Percentiles rank a stretch among this genome's conserved stretches.
phyloP scores from a whole-genome alignment of 2,797 vertebrate species.

The Spinus pinus region DNA sequence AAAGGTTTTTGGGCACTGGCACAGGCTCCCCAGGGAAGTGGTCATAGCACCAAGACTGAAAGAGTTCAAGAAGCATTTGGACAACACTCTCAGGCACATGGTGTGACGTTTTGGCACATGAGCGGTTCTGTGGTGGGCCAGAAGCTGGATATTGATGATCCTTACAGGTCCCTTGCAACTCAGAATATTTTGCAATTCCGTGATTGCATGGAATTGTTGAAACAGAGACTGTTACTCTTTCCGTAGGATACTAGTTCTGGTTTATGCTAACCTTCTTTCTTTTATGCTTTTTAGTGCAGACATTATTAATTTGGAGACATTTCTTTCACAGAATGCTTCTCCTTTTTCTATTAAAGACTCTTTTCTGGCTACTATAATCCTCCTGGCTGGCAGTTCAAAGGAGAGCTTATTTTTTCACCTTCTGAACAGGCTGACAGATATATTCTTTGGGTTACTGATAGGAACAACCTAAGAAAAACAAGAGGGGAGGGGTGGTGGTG shows the following conservation, averaged over 20 bases:
- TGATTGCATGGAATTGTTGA: background rate
- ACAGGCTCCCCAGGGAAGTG: background rate
- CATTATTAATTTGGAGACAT: background rate
- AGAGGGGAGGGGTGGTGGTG: accelerated
- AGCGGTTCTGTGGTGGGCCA: background rate
- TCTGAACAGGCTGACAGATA: background rate
- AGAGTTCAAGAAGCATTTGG: background rate
- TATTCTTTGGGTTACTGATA: background rate
- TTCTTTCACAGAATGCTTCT: background rate
- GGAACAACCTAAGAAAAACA: background rate
- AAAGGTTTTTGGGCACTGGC: background rate
- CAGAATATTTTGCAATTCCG: background rate
- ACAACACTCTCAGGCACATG: background rate
- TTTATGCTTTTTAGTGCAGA: background rate
- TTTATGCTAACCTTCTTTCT: background rate
- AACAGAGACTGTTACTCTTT: background rate
- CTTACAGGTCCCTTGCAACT: background rate
- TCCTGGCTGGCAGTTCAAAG: background rate
- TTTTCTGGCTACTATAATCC: background rate
- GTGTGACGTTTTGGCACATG: background rate
- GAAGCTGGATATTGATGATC: background rate
- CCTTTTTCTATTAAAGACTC: background rate
- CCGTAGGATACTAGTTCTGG: background rate
- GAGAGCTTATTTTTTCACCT: background rate
- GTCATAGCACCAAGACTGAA: background rate